These are phyloP conservation scores for Garra rufa DNA, from an alignment of 2,113 vertebrate genomes.

Conservation along the genomic window DNA sequence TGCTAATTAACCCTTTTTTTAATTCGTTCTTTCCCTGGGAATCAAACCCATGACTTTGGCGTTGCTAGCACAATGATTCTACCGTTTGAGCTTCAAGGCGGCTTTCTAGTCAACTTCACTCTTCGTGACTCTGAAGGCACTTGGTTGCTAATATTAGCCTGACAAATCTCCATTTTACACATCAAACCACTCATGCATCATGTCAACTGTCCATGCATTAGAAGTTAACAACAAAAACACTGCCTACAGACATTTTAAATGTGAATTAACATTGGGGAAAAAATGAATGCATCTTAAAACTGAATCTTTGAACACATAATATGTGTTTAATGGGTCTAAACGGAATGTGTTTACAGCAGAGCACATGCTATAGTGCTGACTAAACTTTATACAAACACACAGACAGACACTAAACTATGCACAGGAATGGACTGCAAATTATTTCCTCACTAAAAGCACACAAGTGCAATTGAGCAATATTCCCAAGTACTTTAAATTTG, in stretches of 20 bases:
- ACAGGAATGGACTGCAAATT: not conserved
- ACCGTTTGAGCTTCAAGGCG: not conserved
- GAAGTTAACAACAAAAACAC: not conserved
- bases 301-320: not conserved
- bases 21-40: too few relatives aligned
- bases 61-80: not conserved
- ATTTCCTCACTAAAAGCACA: too few relatives aligned
- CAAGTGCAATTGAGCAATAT: too few relatives aligned
- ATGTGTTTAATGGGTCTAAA: not conserved
- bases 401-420: not conserved
- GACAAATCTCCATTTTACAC: not conserved
- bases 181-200: not conserved
- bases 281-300: too few relatives aligned
- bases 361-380: conserved; percentile 54
- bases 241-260: not conserved
- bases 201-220: not conserved
- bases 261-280: too few relatives aligned
- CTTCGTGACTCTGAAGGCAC: not conserved
- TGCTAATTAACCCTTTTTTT: too few relatives aligned
- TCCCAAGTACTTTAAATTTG: too few relatives aligned
- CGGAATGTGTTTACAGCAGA: not conserved
- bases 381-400: not conserved
- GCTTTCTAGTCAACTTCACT: not conserved
- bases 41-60: not conserved
- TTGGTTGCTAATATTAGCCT: not conserved